phyloP scores from a whole-genome alignment of 2,113 vertebrate species.

The Perognathus longimembris region DNA sequence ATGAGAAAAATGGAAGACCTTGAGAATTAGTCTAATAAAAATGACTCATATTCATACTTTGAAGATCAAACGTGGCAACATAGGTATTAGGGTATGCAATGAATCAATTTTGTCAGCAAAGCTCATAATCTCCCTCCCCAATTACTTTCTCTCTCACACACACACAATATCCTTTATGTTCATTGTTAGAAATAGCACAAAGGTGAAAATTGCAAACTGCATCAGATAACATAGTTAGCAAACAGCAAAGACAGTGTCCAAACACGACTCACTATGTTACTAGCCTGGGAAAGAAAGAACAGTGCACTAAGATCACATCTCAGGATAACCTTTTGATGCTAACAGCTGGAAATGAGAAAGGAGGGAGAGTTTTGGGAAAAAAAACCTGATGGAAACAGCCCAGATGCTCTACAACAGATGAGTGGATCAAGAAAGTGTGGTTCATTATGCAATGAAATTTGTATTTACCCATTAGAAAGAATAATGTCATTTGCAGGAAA shows the following conservation, averaged over 20 bases:
- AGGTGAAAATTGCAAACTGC: neutral
- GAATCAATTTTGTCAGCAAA: neutral
- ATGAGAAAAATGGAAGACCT: neutral
- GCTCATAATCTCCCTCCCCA: neutral
- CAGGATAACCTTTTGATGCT: neutral
- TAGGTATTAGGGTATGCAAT: neutral
- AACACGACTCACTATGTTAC: neutral
- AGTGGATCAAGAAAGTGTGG: too few relatives aligned
- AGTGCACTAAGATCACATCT: neutral
- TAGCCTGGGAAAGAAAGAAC: neutral
- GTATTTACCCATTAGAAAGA: too few relatives aligned
- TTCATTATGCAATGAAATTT: too few relatives aligned
- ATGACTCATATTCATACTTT: neutral
- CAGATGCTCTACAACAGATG: too few relatives aligned
- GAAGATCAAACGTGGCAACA: neutral
- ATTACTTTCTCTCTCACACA: neutral
- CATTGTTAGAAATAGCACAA: neutral
- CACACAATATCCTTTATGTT: neutral
- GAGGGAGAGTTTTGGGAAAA: neutral
- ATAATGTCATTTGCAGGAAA: too few relatives aligned
- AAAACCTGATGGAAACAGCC: neutral
- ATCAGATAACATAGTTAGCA: neutral
- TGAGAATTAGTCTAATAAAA: conserved; percentile 18
- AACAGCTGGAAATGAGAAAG: conserved; percentile 13
- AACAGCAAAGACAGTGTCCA: neutral